phyloP scores from a whole-genome alignment of 2,888 invertebrate genomes.

The Sericinus montela region DNA sequence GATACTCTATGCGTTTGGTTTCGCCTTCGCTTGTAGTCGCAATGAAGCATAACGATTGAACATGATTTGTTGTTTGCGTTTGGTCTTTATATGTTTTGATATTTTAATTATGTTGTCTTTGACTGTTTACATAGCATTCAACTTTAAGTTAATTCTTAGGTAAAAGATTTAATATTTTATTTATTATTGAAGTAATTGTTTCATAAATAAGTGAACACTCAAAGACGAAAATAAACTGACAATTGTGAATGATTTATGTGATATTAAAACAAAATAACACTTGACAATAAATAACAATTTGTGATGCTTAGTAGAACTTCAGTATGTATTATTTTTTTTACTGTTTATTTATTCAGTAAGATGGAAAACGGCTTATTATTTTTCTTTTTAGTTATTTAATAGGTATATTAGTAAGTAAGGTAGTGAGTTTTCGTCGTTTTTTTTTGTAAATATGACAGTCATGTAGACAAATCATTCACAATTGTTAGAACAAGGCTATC shows the following conservation, averaged over 20 bases:
- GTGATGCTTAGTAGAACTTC: no score
- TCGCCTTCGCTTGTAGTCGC: slow-evolving; percentile 15
- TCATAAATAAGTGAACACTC: background rate
- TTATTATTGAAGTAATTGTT: background rate
- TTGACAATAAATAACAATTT: no score
- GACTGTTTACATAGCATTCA: background rate
- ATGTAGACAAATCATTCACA: background rate
- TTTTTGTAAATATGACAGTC: no score
- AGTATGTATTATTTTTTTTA: no score
- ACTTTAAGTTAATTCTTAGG: background rate
- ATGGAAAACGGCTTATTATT: no score
- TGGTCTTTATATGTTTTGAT: slow-evolving; percentile 3
- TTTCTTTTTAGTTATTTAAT: no score
- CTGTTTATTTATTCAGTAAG: no score
- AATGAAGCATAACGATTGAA: background rate
- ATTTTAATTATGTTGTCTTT: background rate
- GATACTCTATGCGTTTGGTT: slow-evolving; percentile 1
- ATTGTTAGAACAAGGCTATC: background rate
- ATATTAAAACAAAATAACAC: background rate
- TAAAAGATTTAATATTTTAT: no score
- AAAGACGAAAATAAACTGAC: background rate
- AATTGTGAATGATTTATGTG: background rate
- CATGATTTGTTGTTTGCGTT: background rate
- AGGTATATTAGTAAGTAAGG: no score
- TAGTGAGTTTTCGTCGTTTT: no score